Base-by-base conservation (phyloP, 2,797 vertebrate species). In the Martes flavigula region DNA sequence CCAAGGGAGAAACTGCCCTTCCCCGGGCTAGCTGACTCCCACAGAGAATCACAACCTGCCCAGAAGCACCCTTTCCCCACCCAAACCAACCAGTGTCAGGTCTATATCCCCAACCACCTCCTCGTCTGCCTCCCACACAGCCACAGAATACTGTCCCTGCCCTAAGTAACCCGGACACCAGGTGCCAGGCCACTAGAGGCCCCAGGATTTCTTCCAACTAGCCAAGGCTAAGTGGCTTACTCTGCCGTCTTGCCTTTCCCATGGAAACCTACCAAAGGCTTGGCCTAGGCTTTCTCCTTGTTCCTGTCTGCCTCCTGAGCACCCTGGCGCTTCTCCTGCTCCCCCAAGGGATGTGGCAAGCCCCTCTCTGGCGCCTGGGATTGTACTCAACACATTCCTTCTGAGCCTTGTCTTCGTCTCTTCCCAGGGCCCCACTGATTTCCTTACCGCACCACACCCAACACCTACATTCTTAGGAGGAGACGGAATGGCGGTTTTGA, bases 271-370 rank as follows among this genome's bases (percentile, higher is more conserved):
- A 25, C 32, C 5, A 11, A 75, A 23, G 46, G 56, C 51, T 32
- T 20, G 70, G 21, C 40, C 62, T 68, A 7, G 10, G 38, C 85
- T 23, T 18, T 27, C 64, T 51, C 27, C 25, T 9, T 12, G 56
- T 27, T 54, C 66, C 78, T 5, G 14, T 27, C 35, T 62, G 35
- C 68, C 46, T 82, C 43, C 43, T 32, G 13, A 32, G 54, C 23
- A 1, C 15, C 35, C 30, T 0, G 68, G 12, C 2, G 17, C 51
- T 5, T 7, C 60, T 5, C 11, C 38, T 2, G 1, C 11, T 38
- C 84, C 83, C 10, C 1, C 30, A 1, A 38, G 64, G 11, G 62
- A 9, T 6, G 18, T 32, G 51, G 9, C 10, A 18, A 38, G 38
- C 7, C 46, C 6, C 8, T 12, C 68, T 48, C 62, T 20, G 38